A percentile compares a stretch with the other conserved stretches of the same genome.
Conservation (phyloP, 2,113 vertebrate species). For the Leptobrachium ailaonicum region DNA sequence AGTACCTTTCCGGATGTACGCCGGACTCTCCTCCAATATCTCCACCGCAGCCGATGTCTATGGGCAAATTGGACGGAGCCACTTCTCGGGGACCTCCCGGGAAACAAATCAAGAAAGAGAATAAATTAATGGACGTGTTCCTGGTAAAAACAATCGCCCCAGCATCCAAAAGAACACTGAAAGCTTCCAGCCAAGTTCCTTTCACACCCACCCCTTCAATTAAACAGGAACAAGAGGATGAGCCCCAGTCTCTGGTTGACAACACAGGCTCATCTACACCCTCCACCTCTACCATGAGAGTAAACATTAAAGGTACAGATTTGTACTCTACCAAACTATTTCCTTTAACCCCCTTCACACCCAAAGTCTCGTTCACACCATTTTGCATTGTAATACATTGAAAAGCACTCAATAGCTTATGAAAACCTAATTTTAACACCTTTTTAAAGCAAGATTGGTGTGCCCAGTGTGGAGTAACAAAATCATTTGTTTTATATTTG, state of each 20-base stretch:
- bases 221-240: constrained; percentile 2
- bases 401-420: no score
- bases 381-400: no score
- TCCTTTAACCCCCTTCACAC: no score
- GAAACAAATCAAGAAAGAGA: constrained; percentile 52
- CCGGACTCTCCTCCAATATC: constrained; percentile 72
- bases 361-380: no score
- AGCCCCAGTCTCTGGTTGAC: background rate
- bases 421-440: no score
- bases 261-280: constrained; percentile 56
- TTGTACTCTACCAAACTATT: no score
- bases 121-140: constrained; percentile 62
- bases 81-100: constrained; percentile 38
- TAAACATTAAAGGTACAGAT: constrained; percentile 74
- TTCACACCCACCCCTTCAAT: background rate
- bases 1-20: constrained; percentile 69
- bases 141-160: constrained; percentile 50
- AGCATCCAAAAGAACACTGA: background rate
- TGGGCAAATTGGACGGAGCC: constrained; percentile 56
- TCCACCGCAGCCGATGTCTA: constrained; percentile 52
- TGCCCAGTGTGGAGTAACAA: no score
- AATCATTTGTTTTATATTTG: no score
- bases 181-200: constrained; percentile 3
- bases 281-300: constrained; percentile 72
- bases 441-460: no score